These are phyloP conservation scores for Oscheius sp. DNA, from an alignment of 1,140 invertebrate species.

Conservation along the genomic window DNA sequence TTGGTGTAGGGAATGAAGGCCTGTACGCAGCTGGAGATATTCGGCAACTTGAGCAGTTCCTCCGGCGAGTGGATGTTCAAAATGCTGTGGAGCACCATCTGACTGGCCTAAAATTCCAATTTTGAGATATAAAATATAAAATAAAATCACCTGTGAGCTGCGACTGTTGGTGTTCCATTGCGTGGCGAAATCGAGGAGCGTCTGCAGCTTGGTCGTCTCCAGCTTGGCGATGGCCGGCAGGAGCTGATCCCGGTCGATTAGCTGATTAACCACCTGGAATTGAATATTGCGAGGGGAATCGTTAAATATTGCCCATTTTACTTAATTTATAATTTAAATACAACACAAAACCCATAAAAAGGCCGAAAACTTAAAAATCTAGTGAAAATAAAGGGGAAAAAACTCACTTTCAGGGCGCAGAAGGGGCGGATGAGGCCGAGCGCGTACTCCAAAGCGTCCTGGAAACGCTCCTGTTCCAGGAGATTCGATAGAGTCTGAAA, in stretches of 20 bases:
- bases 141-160: slow-evolving; percentile 38
- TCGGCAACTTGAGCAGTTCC: slow-evolving; percentile 48
- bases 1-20: slow-evolving; percentile 53
- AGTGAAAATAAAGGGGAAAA: background rate
- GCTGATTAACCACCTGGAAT: slow-evolving; percentile 17
- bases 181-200: slow-evolving; percentile 49
- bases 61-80: slow-evolving; percentile 42
- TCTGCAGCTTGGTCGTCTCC: slow-evolving; percentile 40
- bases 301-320: background rate
- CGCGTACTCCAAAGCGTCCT: slow-evolving; percentile 54
- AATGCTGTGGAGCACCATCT: slow-evolving; percentile 47
- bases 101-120: slow-evolving; percentile 45
- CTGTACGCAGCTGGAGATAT: slow-evolving; percentile 44
- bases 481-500: slow-evolving; percentile 49
- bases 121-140: slow-evolving; percentile 30
- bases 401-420: slow-evolving; percentile 28
- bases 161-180: slow-evolving; percentile 60
- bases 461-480: slow-evolving; percentile 48
- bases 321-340: too few relatives aligned
- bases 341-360: too few relatives aligned
- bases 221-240: slow-evolving; percentile 35
- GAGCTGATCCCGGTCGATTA: slow-evolving; percentile 36
- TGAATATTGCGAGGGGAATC: background rate
- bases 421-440: slow-evolving; percentile 48
- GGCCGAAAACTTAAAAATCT: background rate